Percentiles rank a stretch among this genome's conserved stretches.
phyloP scores from a whole-genome alignment of 2,113 vertebrate genomes.

The Pimephales promelas region DNA sequence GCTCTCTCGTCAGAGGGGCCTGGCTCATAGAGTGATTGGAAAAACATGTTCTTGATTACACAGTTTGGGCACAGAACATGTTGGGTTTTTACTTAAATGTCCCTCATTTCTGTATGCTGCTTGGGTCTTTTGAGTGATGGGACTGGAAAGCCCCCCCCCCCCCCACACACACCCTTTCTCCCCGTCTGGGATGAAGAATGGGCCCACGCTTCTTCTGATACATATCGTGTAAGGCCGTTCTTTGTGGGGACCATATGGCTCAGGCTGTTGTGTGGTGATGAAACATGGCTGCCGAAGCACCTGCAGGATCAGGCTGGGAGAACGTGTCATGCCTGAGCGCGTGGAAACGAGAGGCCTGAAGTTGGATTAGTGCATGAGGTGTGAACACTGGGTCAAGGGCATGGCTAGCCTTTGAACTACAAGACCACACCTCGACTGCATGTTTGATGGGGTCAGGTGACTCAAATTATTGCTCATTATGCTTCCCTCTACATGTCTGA shows the following conservation, averaged over 20 bases:
- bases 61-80: conserved; percentile 49
- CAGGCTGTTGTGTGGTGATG: conserved; percentile 24
- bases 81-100: conserved; percentile 47
- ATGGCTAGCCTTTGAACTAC: conserved; percentile 57
- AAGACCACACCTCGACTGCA: conserved; percentile 24
- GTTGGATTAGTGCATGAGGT: conserved; percentile 68
- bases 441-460: conserved; percentile 8
- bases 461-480: not conserved
- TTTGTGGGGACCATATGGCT: conserved; percentile 49
- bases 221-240: conserved; percentile 21
- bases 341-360: conserved; percentile 64
- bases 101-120: conserved; percentile 8
- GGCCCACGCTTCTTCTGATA: conserved; percentile 26
- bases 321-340: conserved; percentile 57
- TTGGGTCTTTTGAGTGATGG: conserved; percentile 48
- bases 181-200: conserved; percentile 56
- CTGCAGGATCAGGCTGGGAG: conserved; percentile 61
- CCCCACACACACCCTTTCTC: not conserved
- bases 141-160: conserved; percentile 39
- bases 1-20: conserved; percentile 53
- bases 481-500: not conserved
- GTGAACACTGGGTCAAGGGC: conserved; percentile 69
- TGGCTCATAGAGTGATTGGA: conserved; percentile 63
- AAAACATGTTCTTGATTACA: conserved; percentile 69
- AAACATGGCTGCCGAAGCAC: conserved; percentile 49